Evolutionary conservation across 2,888 invertebrate genomes (phyloP).

Genomic region (Silvanus unidentatus): DNA sequence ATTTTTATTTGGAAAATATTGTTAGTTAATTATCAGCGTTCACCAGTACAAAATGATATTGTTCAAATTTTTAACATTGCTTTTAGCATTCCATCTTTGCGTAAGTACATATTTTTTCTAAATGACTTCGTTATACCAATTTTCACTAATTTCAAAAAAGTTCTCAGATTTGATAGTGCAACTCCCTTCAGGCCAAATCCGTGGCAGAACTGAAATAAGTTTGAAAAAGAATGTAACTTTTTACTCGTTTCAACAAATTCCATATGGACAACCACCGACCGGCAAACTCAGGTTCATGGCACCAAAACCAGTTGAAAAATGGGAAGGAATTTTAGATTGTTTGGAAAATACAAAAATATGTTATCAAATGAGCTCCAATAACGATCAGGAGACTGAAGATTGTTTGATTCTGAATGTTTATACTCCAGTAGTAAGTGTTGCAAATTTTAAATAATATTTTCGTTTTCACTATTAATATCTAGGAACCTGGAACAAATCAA

Average conservation of each 20-base stretch:
- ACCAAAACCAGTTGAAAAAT: slow-evolving; percentile 25
- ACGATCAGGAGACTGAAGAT: slow-evolving; percentile 25
- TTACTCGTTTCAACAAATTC: slow-evolving; percentile 16
- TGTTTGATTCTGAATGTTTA: slow-evolving; percentile 29
- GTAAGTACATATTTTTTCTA: too few species aligned
- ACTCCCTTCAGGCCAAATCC: slow-evolving; percentile 13
- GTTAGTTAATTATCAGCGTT: too few species aligned
- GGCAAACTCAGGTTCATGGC: slow-evolving; percentile 18
- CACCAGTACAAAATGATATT: too few species aligned
- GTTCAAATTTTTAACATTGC: too few species aligned
- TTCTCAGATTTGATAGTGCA: slow-evolving; percentile 5
- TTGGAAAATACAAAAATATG: slow-evolving; percentile 25
- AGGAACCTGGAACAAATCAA: slow-evolving; percentile 11
- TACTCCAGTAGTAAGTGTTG: slow-evolving; percentile 25
- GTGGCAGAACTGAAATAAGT: slow-evolving; percentile 7
- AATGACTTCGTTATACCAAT: too few species aligned
- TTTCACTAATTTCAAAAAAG: too few species aligned
- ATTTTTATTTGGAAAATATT: too few species aligned
- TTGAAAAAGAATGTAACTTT: slow-evolving; percentile 7
- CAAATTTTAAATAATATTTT: slow-evolving; percentile 11
- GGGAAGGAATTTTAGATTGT: slow-evolving; percentile 27
- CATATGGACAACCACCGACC: slow-evolving; percentile 16
- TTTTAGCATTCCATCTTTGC: too few species aligned
- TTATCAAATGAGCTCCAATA: slow-evolving; percentile 16
- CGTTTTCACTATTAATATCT: slow-evolving; percentile 8